Evolutionary conservation across 2,797 vertebrate species (phyloP).

Genomic region (Pseudochaenichthys georgianus): DNA sequence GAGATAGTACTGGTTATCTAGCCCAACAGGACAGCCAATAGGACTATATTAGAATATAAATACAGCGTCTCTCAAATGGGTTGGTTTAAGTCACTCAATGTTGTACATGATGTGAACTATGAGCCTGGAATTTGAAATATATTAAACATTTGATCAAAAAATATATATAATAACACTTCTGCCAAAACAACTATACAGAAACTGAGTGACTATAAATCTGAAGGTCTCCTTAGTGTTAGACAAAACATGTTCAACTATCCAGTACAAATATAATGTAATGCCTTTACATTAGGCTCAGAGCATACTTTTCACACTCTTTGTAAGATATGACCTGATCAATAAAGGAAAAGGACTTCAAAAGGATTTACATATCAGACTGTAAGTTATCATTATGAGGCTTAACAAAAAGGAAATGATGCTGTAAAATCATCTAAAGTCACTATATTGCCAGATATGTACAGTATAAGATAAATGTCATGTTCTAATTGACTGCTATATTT

Average conservation of each 20-base stretch:
- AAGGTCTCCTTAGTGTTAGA: constrained; percentile 14
- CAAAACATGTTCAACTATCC: neutral
- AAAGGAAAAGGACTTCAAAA: constrained; percentile 7
- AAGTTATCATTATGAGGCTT: neutral
- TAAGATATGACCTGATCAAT: constrained; percentile 21
- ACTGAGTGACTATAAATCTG: neutral
- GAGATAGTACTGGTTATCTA: neutral
- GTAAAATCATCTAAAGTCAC: neutral
- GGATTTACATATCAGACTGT: neutral
- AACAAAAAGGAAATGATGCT: neutral
- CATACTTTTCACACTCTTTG: constrained; percentile 3
- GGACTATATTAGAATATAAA: neutral
- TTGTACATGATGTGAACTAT: neutral
- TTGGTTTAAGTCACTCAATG: neutral
- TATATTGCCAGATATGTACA: neutral
- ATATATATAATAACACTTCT: neutral
- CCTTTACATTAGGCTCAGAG: neutral
- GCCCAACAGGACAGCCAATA: neutral
- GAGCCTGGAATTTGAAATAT: neutral
- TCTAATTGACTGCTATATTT: neutral
- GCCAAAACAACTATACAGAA: neutral
- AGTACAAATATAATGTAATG: neutral
- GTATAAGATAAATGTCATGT: neutral
- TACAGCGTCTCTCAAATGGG: neutral
- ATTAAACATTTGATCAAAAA: constrained; percentile 6